phyloP scores from a whole-genome alignment of 2,113 vertebrate genomes.

The Perca flavescens region DNA sequence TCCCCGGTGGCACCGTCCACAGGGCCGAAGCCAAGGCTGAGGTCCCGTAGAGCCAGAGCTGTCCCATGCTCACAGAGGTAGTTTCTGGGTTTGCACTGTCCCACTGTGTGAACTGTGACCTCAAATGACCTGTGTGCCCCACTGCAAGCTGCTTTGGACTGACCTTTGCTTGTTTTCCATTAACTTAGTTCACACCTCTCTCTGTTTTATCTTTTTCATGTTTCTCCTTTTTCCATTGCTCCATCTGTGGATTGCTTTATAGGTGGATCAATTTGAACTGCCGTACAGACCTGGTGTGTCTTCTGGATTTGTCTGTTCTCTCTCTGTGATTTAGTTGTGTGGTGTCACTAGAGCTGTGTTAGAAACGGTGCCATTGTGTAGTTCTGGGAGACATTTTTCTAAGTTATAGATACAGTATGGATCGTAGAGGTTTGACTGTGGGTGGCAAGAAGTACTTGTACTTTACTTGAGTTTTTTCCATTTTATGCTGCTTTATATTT shows the following conservation, averaged over 20 bases:
- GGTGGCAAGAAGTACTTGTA: background rate
- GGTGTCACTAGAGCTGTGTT: conserved; percentile 56
- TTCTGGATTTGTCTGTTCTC: conserved; percentile 40
- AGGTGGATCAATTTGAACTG: conserved; percentile 84
- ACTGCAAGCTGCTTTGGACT: conserved; percentile 57
- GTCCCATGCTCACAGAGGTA: conserved; percentile 79
- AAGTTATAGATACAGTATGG: background rate
- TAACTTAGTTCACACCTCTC: conserved; percentile 40
- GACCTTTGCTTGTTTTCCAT: conserved; percentile 59
- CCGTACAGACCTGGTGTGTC: conserved; percentile 84
- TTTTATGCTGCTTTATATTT: background rate
- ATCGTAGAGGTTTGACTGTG: background rate
- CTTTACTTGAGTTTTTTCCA: background rate
- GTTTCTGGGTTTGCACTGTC: conserved; percentile 74
- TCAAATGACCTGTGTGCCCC: conserved; percentile 63
- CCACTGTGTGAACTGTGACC: conserved; percentile 71
- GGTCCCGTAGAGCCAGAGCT: conserved; percentile 74
- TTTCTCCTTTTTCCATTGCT: conserved; percentile 23
- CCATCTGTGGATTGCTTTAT: conserved; percentile 64
- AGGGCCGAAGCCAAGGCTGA: conserved; percentile 76
- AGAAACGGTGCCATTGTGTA: background rate
- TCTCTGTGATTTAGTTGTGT: conserved; percentile 54
- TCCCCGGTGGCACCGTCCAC: conserved; percentile 50
- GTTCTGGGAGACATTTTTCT: background rate
- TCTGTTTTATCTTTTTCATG: conserved; percentile 24